Evolutionary conservation across 2,797 vertebrate species (phyloP).

Genomic region (Anguilla pacifica): DNA sequence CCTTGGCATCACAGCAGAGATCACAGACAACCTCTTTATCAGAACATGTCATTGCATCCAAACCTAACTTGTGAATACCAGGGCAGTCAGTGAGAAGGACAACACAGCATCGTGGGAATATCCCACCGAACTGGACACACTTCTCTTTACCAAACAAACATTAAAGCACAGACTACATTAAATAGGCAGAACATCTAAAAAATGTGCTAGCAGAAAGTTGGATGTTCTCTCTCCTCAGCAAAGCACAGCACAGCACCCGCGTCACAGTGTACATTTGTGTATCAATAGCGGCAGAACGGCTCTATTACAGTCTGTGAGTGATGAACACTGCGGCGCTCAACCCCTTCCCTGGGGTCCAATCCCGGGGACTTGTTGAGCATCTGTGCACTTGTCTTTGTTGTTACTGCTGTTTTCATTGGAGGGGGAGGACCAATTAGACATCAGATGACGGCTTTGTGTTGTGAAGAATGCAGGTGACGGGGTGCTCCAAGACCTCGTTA

Average conservation of each 20-base stretch:
- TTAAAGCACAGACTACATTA: neutral
- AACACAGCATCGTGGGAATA: neutral
- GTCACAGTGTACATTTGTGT: neutral
- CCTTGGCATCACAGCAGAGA: neutral
- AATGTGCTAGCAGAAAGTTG: neutral
- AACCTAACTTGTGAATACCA: neutral
- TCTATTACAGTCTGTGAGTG: neutral
- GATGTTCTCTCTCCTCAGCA: no score
- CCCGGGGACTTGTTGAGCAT: neutral
- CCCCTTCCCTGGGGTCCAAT: no score
- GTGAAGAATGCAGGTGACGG: neutral
- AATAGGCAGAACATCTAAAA: no score
- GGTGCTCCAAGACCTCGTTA: neutral
- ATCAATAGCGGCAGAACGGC: neutral
- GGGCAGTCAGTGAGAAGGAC: neutral
- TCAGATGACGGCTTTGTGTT: neutral
- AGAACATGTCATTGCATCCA: neutral
- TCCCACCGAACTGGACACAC: neutral
- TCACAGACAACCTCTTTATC: neutral
- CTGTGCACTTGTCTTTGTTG: neutral
- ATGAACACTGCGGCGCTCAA: neutral
- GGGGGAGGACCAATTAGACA: neutral
- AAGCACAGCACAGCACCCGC: neutral
- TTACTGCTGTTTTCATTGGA: neutral
- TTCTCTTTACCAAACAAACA: neutral